These are phyloP conservation scores for Sitta carolinensis DNA, from an alignment of 2,797 vertebrate genomes.

Conservation along the genomic window DNA sequence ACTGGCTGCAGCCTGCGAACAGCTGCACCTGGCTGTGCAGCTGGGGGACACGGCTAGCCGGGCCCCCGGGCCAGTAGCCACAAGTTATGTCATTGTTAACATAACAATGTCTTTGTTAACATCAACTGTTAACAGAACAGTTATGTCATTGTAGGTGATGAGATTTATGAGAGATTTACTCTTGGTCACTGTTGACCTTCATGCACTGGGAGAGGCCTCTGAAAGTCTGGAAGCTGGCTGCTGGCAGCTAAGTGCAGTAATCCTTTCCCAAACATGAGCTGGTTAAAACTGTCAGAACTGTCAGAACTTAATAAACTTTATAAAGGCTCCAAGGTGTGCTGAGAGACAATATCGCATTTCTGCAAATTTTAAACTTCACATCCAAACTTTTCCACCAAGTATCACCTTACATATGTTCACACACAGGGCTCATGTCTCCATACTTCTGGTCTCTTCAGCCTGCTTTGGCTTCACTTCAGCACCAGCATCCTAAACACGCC, in stretches of 20 bases:
- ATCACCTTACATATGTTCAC: fast-evolving
- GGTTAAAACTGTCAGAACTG: neutral
- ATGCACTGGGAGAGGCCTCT: neutral
- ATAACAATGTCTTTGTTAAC: too few relatives aligned
- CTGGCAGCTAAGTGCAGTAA: neutral
- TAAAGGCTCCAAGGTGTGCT: neutral
- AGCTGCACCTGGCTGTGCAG: too few relatives aligned
- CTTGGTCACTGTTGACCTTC: neutral
- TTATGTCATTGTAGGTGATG: neutral
- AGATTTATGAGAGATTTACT: neutral
- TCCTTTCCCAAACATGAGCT: neutral
- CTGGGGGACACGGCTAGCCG: too few relatives aligned
- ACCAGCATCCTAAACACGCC: fast-evolving
- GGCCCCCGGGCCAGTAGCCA: too few relatives aligned
- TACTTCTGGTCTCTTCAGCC: neutral
- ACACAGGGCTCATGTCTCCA: fast-evolving
- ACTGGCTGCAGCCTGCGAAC: too few relatives aligned
- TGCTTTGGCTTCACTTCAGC: neutral
- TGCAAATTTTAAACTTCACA: neutral
- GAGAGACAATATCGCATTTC: neutral
- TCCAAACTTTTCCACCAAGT: neutral
- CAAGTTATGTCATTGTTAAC: too few relatives aligned
- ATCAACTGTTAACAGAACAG: neutral
- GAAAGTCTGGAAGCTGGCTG: neutral
- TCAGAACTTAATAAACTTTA: neutral